Evolutionary conservation across 2,113 vertebrate genomes (phyloP), one percentile per base, ranked within the genome.

Genomic region (Equus quagga): DNA sequence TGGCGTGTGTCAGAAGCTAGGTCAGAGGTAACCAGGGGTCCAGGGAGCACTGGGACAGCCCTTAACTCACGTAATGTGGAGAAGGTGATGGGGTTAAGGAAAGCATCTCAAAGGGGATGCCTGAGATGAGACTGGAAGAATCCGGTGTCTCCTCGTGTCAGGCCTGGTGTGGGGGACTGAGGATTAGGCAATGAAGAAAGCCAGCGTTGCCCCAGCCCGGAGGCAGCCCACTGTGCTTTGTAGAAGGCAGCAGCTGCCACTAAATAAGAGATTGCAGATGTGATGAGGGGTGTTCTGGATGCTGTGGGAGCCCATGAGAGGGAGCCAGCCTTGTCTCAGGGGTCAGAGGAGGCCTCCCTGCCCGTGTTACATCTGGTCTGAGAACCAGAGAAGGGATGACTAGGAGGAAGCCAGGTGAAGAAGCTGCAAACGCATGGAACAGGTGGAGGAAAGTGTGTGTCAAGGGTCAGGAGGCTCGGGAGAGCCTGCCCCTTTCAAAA

Each of bases 191-290:
- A 2, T 0, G 49, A 21, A 1, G 6, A 33, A 31, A 46, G 19
- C 14, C 14, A 3, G 44, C 26, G 1, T 11, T 15, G 49, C 5
- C 28, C 23, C 65, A 46, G 18, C 36, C 36, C 1, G 2, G 44
- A 13, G 54, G 14, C 8, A 6, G 56, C 26, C 23, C 4, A 6
- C 17, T 0, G 2, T 23, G 8, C 1, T 0, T 4, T 1, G 23
- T 7, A n/a, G 69, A n/a, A 24, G 24, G 69, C 26, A 24, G 56
- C 24, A 21, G 5, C 23, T 58, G 8, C 31, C 44, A 4, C n/a
- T 44, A 15, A 54, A 5, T 24, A 21, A 65, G 79, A 56, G 17
- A 51, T 13, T 4, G 3, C 31, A 49, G 41, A 17, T 18, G 33
- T 23, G 76, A 12, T 5, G 24, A 18, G 41, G 14, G 6, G 28